phyloP scores from a whole-genome alignment of 2,888 invertebrate genomes.

The Andricus quercusramuli region DNA sequence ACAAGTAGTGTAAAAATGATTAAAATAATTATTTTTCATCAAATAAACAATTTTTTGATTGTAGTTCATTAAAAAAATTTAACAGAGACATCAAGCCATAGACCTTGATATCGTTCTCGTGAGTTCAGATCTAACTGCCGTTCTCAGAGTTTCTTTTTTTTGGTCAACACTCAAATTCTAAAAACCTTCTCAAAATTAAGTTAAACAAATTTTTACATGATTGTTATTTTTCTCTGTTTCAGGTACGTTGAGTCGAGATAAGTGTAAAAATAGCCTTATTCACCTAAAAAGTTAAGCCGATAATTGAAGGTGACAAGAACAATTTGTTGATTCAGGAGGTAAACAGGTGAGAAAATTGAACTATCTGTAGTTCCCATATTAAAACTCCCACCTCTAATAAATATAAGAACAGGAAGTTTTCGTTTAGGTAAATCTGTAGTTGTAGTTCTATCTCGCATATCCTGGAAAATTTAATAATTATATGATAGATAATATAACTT shows the following conservation, averaged over 20 bases:
- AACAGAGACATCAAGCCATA: too few species aligned
- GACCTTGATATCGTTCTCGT: too few species aligned
- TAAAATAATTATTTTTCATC: slow-evolving; percentile 8
- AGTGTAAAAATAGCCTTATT: slow-evolving; percentile 31
- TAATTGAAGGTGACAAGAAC: slow-evolving; percentile 72
- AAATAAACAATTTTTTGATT: not conserved
- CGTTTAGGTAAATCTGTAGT: not conserved
- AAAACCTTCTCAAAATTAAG: not conserved
- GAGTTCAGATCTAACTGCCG: too few species aligned
- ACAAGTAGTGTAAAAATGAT: not conserved
- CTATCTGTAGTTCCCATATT: slow-evolving; percentile 63
- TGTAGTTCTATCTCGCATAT: not conserved
- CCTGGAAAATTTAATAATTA: not conserved
- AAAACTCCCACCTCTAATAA: slow-evolving; percentile 67
- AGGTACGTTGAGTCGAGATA: not conserved
- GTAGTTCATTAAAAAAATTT: not conserved
- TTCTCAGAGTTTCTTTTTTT: too few species aligned
- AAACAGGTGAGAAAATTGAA: slow-evolving; percentile 62
- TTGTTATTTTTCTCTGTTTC: slow-evolving; percentile 5
- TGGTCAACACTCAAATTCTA: too few species aligned
- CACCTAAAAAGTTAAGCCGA: slow-evolving; percentile 71
- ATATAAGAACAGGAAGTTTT: slow-evolving; percentile 69
- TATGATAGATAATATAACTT: too few species aligned
- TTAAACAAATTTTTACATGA: not conserved
- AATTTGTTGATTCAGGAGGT: slow-evolving; percentile 68